Percentiles rank a stretch among this genome's conserved stretches.
Conservation (phyloP, 1,140 invertebrate genomes). For the Solenopsis invicta region DNA sequence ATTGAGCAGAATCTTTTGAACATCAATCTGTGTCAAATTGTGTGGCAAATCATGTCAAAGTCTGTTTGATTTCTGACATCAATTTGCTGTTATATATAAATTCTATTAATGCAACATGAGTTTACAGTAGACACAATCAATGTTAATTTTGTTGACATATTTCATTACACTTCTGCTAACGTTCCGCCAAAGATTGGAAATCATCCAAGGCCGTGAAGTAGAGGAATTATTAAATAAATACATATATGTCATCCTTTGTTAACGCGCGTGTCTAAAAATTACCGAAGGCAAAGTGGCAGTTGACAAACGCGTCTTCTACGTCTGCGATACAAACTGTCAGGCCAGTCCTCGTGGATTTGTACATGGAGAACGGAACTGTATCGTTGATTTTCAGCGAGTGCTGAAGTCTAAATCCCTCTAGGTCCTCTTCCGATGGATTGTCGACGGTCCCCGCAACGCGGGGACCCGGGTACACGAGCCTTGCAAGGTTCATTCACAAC, state of each 20-base stretch:
- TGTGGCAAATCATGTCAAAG: background rate
- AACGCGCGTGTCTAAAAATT: conserved; percentile 75
- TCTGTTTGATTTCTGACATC: background rate
- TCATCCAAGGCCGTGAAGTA: too few relatives aligned
- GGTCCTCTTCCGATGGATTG: conserved; percentile 85
- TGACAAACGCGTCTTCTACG: conserved; percentile 94
- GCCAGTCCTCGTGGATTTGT: conserved; percentile 92
- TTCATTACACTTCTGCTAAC: background rate
- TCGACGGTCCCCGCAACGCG: conserved; percentile 87
- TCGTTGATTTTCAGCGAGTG: conserved; percentile 90
- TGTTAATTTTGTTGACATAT: background rate
- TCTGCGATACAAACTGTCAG: conserved; percentile 93
- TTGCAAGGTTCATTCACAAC: conserved; percentile 1
- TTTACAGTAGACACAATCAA: background rate
- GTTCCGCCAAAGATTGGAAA: background rate
- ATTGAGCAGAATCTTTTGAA: too few relatives aligned
- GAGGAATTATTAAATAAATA: too few relatives aligned
- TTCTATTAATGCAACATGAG: background rate
- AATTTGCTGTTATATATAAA: background rate
- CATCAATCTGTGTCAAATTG: too few relatives aligned
- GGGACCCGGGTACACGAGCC: background rate
- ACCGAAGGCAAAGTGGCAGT: conserved; percentile 95
- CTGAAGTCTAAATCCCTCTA: conserved; percentile 89
- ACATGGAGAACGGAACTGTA: conserved; percentile 93
- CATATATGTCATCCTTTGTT: background rate